These are phyloP conservation scores for Eupsilia transversa DNA, from an alignment of 2,888 invertebrate species.

Conservation along the genomic window DNA sequence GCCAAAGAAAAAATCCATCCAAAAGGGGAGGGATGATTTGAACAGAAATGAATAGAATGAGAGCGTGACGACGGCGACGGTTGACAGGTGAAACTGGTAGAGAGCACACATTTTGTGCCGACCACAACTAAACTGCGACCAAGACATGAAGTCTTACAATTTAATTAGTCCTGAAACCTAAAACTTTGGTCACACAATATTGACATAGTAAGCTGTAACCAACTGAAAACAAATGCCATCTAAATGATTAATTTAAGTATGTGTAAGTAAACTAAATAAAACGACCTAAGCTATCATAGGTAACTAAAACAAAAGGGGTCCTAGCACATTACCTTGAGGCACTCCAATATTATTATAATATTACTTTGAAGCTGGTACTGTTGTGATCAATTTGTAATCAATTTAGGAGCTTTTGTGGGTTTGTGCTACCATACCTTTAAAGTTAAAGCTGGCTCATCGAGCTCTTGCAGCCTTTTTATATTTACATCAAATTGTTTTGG, in stretches of 20 bases:
- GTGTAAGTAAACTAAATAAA: neutral
- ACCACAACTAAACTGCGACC: too few species aligned
- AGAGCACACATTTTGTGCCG: neutral
- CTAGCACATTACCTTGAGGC: neutral
- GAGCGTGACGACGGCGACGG: too few species aligned
- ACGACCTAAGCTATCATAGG: too few species aligned
- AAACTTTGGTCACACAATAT: neutral
- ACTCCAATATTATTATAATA: neutral
- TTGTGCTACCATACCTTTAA: neutral
- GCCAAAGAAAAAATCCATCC: neutral
- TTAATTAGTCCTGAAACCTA: neutral
- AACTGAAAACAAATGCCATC: neutral
- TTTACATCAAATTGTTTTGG: neutral
- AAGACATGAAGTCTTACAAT: too few species aligned
- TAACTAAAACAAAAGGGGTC: neutral
- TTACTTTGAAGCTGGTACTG: neutral
- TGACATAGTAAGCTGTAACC: neutral
- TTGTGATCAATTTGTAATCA: too few species aligned
- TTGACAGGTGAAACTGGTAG: neutral
- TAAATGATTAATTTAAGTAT: neutral
- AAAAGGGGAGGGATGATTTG: neutral
- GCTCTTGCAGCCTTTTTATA: neutral
- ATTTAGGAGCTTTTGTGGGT: neutral
- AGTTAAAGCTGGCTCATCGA: neutral
- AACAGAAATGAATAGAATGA: too few species aligned